Evolutionary conservation across 2,797 vertebrate species (phyloP).

Genomic region (Hylomyscus alleni): DNA sequence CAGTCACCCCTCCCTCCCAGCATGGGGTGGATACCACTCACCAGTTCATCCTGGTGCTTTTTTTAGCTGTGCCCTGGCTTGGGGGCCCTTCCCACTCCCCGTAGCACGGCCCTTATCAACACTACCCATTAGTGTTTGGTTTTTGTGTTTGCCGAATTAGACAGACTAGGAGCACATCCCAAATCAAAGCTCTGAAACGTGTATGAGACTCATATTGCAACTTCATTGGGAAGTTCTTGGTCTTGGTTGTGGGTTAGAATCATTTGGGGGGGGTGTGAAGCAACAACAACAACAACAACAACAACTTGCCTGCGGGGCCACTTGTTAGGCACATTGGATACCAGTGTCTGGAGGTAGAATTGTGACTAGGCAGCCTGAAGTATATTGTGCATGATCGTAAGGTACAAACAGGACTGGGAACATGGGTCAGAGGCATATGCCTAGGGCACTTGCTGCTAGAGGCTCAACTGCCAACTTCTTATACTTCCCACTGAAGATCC

Average conservation of each 20-base stretch:
- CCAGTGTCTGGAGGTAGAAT: background rate
- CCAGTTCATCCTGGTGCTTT: background rate
- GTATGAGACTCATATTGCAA: background rate
- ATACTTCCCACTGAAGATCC: background rate
- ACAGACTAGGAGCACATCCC: background rate
- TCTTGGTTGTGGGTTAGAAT: background rate
- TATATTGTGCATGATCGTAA: background rate
- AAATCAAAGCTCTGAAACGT: constrained; percentile 2
- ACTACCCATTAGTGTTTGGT: background rate
- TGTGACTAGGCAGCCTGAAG: background rate
- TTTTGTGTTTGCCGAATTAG: constrained; percentile 25
- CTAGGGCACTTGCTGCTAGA: background rate
- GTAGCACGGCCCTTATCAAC: background rate
- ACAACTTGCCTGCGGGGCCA: background rate
- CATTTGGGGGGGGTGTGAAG: background rate
- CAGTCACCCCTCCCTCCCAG: background rate
- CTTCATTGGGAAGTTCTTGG: constrained; percentile 17
- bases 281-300: no score
- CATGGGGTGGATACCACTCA: background rate
- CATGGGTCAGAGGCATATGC: rapidly evolving
- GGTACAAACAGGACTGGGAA: background rate
- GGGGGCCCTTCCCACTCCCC: background rate
- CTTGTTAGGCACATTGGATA: background rate
- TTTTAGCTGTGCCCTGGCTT: background rate
- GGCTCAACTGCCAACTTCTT: background rate